Percentiles rank a stretch among this genome's conserved stretches.
Conservation (phyloP, 2,797 vertebrate species). For the Amniataba percoides region DNA sequence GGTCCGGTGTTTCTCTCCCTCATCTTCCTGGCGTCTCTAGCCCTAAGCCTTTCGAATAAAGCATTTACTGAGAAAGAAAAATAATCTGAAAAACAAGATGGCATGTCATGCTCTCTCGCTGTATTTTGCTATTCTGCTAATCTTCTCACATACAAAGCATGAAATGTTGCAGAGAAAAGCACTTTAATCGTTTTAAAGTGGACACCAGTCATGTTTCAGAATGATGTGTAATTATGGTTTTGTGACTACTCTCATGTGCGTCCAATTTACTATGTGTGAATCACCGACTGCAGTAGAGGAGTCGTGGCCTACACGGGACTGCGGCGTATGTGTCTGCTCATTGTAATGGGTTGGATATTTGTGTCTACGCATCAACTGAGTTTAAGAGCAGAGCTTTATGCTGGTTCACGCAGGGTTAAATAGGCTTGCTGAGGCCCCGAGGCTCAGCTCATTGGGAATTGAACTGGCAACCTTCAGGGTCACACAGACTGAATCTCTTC, state of each 20-base stretch:
- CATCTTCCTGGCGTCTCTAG: slow-evolving; percentile 1
- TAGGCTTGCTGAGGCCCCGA: slow-evolving; percentile 52
- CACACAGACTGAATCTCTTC: slow-evolving; percentile 79
- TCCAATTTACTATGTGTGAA: neutral
- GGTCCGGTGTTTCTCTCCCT: slow-evolving; percentile 14
- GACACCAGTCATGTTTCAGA: slow-evolving; percentile 2
- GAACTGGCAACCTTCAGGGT: slow-evolving; percentile 84
- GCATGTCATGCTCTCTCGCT: slow-evolving; percentile 17
- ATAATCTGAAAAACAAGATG: slow-evolving; percentile 37
- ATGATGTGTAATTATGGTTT: neutral
- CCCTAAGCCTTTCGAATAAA: slow-evolving; percentile 14
- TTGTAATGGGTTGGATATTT: slow-evolving; percentile 10
- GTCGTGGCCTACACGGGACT: slow-evolving; percentile 9
- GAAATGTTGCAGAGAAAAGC: slow-evolving; percentile 20
- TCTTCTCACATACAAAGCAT: slow-evolving; percentile 37
- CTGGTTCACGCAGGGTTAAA: slow-evolving; percentile 71
- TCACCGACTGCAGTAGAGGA: slow-evolving; percentile 10
- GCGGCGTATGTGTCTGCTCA: neutral
- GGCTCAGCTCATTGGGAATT: slow-evolving; percentile 76
- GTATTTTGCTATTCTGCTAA: slow-evolving; percentile 13
- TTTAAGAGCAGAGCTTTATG: slow-evolving; percentile 59
- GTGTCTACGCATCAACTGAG: slow-evolving; percentile 35
- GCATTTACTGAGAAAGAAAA: slow-evolving; percentile 27
- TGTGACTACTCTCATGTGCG: neutral
- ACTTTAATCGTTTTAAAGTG: slow-evolving; percentile 17